Percentiles rank a stretch among this genome's conserved stretches.
Evolutionary conservation across 1,140 invertebrate species (phyloP).

Genomic region (Papilio xuthus): DNA sequence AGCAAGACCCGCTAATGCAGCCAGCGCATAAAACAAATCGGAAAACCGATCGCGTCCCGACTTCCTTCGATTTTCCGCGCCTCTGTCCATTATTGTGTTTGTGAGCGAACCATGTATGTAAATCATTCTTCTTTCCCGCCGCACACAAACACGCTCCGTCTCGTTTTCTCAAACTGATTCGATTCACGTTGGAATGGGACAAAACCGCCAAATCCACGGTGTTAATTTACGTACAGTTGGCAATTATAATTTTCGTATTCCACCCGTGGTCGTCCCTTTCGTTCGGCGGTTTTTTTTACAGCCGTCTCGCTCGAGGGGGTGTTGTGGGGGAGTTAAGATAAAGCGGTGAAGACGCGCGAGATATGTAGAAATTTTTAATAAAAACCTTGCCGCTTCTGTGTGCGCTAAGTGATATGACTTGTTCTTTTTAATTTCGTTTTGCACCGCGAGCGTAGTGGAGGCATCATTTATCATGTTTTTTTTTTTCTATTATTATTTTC

Average conservation of each 20-base stretch:
- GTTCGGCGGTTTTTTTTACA: conserved; percentile 64
- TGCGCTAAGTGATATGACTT: conserved; percentile 80
- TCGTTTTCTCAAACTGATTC: conserved; percentile 49
- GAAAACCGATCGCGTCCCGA: conserved; percentile 62
- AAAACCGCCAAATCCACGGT: conserved; percentile 67
- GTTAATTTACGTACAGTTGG: conserved; percentile 81
- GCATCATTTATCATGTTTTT: conserved; percentile 74
- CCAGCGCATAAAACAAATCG: conserved; percentile 64
- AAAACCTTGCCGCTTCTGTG: conserved; percentile 72
- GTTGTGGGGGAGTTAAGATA: conserved; percentile 65
- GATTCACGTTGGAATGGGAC: conserved; percentile 52
- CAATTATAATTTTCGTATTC: conserved; percentile 80
- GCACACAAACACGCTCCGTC: conserved; percentile 65
- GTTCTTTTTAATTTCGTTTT: conserved; percentile 80
- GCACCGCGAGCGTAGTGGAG: conserved; percentile 59
- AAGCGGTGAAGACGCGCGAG: conserved; percentile 71
- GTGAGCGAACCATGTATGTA: conserved; percentile 72
- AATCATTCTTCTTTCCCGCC: conserved; percentile 56
- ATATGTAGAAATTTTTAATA: conserved; percentile 81
- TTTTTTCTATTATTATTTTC: conserved; percentile 55
- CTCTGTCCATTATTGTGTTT: conserved; percentile 71
- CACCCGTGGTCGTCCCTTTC: conserved; percentile 64
- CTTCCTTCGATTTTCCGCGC: conserved; percentile 71
- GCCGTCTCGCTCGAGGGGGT: conserved; percentile 59
- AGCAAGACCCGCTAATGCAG: conserved; percentile 52